Conservation (phyloP, 2,113 vertebrate species). For the Patagioenas fasciata region DNA sequence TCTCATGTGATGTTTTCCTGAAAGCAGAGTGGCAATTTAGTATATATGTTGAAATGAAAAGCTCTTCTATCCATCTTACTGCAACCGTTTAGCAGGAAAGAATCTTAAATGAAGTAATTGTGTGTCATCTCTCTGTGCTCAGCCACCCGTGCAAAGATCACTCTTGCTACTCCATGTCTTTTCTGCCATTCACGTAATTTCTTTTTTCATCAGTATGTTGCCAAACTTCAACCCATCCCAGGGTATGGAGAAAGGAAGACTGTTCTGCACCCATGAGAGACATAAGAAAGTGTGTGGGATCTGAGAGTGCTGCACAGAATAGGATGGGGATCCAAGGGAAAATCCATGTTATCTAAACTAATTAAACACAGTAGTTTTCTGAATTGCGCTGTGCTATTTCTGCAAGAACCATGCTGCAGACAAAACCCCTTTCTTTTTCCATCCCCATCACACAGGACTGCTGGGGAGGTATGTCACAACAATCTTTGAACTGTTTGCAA, state of each 20-base stretch:
- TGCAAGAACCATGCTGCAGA: not conserved
- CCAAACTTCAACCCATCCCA: not conserved
- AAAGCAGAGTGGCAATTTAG: not conserved
- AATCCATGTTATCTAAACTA: not conserved
- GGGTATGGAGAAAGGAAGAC: not conserved
- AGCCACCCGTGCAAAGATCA: not conserved
- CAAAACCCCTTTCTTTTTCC: not conserved
- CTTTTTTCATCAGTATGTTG: not conserved
- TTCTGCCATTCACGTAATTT: not conserved
- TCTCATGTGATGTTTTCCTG: not conserved
- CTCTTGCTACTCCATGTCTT: not conserved
- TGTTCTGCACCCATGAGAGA: not conserved
- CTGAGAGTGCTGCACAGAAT: not conserved
- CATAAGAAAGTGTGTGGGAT: not conserved
- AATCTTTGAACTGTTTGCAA: not conserved
- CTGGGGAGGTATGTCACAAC: not conserved
- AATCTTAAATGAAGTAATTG: not conserved
- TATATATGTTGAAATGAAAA: not conserved
- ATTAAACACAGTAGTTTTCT: not conserved
- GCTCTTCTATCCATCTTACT: not conserved
- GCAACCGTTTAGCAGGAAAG: not conserved
- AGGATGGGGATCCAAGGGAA: not conserved
- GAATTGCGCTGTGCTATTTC: not conserved
- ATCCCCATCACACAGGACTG: too few species aligned
- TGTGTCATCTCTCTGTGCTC: not conserved